Conservation (phyloP, 2,888 invertebrate genomes). For the Sphaeridia pumilis region DNA sequence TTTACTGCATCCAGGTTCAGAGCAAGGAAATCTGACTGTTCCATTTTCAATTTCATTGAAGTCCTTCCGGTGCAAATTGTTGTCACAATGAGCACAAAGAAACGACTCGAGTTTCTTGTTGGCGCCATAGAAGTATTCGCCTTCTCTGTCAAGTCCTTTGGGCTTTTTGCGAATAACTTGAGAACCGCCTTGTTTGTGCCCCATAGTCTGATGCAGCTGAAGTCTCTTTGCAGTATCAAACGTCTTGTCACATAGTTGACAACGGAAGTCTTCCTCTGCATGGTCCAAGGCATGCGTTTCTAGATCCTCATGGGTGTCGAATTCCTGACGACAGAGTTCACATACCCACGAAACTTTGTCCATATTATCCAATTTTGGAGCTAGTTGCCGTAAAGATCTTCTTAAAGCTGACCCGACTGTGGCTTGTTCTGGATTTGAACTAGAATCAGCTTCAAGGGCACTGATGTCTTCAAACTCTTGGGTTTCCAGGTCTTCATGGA, state of each 20-base stretch:
- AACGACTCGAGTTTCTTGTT: not conserved
- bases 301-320: not conserved
- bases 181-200: not conserved
- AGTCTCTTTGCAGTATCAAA: not conserved
- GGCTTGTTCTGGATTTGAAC: not conserved
- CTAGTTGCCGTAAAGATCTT: not conserved
- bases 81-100: not conserved
- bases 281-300: not conserved
- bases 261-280: not conserved
- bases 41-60: not conserved
- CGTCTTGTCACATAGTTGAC: not conserved
- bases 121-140: not conserved
- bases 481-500: not conserved
- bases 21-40: not conserved
- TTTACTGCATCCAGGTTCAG: slow-evolving; percentile 4
- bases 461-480: not conserved
- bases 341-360: not conserved
- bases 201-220: not conserved
- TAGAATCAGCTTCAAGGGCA: not conserved
- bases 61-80: not conserved
- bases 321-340: not conserved
- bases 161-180: not conserved
- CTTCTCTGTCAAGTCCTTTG: not conserved
- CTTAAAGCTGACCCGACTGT: not conserved
- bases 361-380: not conserved